Evolutionary conservation across 2,797 vertebrate species (phyloP).

Genomic region (Microchirus variegatus): DNA sequence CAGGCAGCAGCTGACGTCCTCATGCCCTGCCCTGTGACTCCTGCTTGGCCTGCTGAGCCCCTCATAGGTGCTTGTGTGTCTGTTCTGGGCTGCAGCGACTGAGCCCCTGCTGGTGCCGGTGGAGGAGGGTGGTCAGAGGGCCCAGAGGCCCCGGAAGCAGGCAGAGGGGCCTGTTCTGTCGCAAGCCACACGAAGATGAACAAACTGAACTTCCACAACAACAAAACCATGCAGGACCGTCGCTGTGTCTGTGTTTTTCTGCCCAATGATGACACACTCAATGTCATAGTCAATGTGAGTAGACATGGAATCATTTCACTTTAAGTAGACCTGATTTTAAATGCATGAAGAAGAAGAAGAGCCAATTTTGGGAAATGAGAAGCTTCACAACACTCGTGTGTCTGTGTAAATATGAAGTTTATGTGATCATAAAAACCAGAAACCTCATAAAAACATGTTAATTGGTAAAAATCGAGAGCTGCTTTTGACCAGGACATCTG

Average conservation of each 20-base stretch:
- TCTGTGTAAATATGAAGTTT: no score
- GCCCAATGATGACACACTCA: conserved; percentile 95
- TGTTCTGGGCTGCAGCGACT: conserved; percentile 59
- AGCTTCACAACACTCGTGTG: no score
- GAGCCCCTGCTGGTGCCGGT: conserved; percentile 51
- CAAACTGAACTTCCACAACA: conserved; percentile 97
- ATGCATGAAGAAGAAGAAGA: no score
- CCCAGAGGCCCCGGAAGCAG: conserved; percentile 65
- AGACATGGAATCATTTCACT: not conserved
- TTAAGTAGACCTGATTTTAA: no score
- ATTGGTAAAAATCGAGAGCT: not conserved
- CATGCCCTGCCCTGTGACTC: conserved; percentile 56
- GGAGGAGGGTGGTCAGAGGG: conserved; percentile 59
- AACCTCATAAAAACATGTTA: no score
- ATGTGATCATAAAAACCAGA: no score
- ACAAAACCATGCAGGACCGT: conserved; percentile 99
- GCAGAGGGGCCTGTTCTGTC: conserved; percentile 65
- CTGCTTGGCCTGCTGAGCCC: conserved; percentile 56
- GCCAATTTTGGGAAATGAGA: no score
- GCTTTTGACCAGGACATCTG: not conserved
- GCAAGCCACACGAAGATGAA: conserved; percentile 88
- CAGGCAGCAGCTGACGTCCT: conserved; percentile 32
- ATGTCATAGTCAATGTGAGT: conserved; percentile 96
- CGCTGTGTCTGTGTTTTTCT: conserved; percentile 98
- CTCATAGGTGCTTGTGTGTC: conserved; percentile 27